Base-by-base conservation (phyloP, 2,113 vertebrate genomes). In the Recurvirostra avosetta region DNA sequence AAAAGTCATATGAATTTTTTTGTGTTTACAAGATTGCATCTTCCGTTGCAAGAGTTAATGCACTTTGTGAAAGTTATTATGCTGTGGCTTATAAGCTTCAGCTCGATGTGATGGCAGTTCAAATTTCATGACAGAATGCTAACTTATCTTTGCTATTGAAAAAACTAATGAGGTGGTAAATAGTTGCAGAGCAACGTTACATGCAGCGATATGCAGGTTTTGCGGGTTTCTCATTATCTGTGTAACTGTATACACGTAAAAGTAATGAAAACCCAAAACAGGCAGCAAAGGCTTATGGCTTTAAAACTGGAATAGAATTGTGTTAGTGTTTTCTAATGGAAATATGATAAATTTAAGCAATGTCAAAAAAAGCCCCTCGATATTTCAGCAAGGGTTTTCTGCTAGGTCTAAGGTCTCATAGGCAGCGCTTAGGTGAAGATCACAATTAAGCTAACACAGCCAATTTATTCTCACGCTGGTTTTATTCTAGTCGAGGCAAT, bases 81-180 rank as follows among this genome's bases (percentile, higher is more conserved):
- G n/a, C 34, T 5, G 30, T 40, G 71, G 70, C 72, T 97, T 92
- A 81, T 62, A 79, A 85, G 55, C 71, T 94, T 81, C 76, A 78
- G 43, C 9, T 45, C 81, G 65, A 96, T 82, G 49, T 89, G 52
- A 71, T 52, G 30, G 76, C 40, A 91, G 73, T 55, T 70, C 34
- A 82, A 12, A 94, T 96, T 96, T 97, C 90, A 87, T 77, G 90
- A 96, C 93, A 94, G 95, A 96, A 92, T 76, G 62, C 58, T 94
- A 93, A 92, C 55, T 95, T 96, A 94, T 86, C 92, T 94, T 68
- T 76, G 78, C 86, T 93, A 83, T 40, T 86, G 83, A 86, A 96
- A 88, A 97, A 95, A 77, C 77, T 95, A 97, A 97, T 94, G 92
- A 95, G 90, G 94, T 96, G 91, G 82, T 88, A 91, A 94, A 96